phyloP scores from a whole-genome alignment of 2,888 invertebrate species.

The Tillus elongatus region DNA sequence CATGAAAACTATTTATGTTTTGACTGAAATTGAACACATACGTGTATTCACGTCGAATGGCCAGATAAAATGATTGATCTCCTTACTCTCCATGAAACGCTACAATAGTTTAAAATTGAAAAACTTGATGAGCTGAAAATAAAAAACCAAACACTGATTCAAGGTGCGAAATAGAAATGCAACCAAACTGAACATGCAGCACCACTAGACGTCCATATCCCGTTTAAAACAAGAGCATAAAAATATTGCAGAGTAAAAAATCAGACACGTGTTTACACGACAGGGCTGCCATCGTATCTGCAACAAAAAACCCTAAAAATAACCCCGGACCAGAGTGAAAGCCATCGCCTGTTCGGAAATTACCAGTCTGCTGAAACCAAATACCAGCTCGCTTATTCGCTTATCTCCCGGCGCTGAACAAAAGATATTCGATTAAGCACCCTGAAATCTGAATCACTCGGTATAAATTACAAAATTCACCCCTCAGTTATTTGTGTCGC shows the following conservation, averaged over 20 bases:
- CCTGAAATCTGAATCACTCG: constrained; percentile 31
- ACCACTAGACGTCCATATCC: constrained; percentile 27
- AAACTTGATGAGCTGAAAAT: constrained; percentile 25
- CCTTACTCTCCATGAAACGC: constrained; percentile 1
- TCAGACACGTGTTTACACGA: constrained; percentile 36
- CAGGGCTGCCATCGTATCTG: constrained; percentile 33
- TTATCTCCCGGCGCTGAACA: constrained; percentile 24
- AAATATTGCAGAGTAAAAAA: constrained; percentile 27
- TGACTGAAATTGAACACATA: too few relatives aligned
- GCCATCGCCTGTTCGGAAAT: constrained; percentile 34
- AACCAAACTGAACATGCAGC: constrained; percentile 25
- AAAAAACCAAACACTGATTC: constrained; percentile 17
- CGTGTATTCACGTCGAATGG: too few relatives aligned
- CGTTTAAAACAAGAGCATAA: constrained; percentile 28
- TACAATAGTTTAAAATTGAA: not conserved
- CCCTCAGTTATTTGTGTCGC: constrained; percentile 30
- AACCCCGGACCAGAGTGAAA: constrained; percentile 27
- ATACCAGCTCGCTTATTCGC: constrained; percentile 21
- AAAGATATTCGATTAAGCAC: constrained; percentile 29
- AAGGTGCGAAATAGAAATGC: constrained; percentile 11
- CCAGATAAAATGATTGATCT: too few relatives aligned
- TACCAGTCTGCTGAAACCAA: constrained; percentile 31
- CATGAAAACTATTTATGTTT: too few relatives aligned
- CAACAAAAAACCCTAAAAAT: constrained; percentile 34
- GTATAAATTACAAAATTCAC: constrained; percentile 29